Evolutionary conservation across 2,888 invertebrate genomes (phyloP).

Genomic region (Horisme vitalbata): DNA sequence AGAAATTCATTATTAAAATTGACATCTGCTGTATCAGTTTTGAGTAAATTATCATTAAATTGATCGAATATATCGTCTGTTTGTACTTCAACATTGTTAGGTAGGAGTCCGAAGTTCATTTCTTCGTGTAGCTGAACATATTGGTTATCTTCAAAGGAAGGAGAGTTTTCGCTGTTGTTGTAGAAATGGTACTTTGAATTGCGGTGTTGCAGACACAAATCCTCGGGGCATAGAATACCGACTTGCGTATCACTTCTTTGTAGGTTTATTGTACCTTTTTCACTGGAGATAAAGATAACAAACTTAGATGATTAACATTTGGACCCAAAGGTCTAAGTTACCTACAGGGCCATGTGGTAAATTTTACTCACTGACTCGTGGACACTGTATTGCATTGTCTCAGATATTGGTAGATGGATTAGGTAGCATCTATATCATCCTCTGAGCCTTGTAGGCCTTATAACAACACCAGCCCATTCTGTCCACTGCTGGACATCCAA

Average conservation of each 20-base stretch:
- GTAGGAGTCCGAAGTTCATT: slow-evolving; percentile 18
- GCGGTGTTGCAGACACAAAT: slow-evolving; percentile 46
- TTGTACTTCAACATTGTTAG: slow-evolving; percentile 19
- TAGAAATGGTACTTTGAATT: slow-evolving; percentile 27
- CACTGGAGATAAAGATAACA: slow-evolving; percentile 44
- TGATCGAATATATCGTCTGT: slow-evolving; percentile 21
- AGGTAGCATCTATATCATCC: too few species aligned
- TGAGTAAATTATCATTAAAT: slow-evolving; percentile 21
- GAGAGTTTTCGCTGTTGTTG: slow-evolving; percentile 26
- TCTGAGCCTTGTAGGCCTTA: too few species aligned
- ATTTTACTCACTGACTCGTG: too few species aligned
- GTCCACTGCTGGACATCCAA: too few species aligned
- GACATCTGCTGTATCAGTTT: slow-evolving; percentile 15
- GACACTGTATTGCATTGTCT: too few species aligned
- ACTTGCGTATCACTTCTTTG: slow-evolving; percentile 54
- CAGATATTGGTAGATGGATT: too few species aligned
- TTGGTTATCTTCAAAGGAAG: slow-evolving; percentile 21
- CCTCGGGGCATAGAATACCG: slow-evolving; percentile 54
- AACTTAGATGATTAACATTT: too few species aligned
- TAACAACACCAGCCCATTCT: too few species aligned
- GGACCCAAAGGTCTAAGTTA: too few species aligned
- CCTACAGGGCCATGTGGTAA: too few species aligned
- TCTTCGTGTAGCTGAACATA: slow-evolving; percentile 27
- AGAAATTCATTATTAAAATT: slow-evolving; percentile 24
- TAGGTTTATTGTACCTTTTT: slow-evolving; percentile 62